Evolutionary conservation across 2,113 vertebrate species (phyloP).

Genomic region (Psittacula cyanocephala): DNA sequence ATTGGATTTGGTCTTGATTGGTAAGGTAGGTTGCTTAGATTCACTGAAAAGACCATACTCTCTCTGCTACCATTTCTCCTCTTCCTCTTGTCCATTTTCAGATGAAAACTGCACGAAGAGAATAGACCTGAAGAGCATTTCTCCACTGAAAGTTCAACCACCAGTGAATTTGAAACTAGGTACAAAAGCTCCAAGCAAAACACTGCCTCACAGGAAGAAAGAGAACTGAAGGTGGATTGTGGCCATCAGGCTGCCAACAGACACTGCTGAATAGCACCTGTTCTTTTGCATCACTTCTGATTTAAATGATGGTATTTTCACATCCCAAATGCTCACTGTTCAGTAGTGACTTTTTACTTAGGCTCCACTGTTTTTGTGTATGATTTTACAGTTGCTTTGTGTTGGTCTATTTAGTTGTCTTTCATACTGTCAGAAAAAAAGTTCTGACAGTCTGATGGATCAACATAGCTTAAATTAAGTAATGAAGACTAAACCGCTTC

Average conservation of each 20-base stretch:
- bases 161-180: neutral
- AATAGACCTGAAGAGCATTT: neutral
- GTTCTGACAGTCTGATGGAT: neutral
- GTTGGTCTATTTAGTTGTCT: neutral
- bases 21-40: neutral
- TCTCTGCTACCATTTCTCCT: neutral
- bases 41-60: neutral
- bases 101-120: neutral
- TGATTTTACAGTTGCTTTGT: neutral
- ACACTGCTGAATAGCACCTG: neutral
- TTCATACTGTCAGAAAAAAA: neutral
- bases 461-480: neutral
- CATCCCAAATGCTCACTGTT: neutral
- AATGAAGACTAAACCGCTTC: neutral
- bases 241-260: rapidly evolving
- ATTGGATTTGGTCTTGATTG: neutral
- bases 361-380: neutral
- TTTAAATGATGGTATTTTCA: neutral
- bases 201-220: neutral
- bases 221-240: neutral
- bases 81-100: neutral
- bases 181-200: neutral
- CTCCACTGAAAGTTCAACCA: neutral
- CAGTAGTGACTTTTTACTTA: neutral
- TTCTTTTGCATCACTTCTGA: neutral